phyloP scores from a whole-genome alignment of 2,113 vertebrate species.

The Oncorhynchus gorbuscha region DNA sequence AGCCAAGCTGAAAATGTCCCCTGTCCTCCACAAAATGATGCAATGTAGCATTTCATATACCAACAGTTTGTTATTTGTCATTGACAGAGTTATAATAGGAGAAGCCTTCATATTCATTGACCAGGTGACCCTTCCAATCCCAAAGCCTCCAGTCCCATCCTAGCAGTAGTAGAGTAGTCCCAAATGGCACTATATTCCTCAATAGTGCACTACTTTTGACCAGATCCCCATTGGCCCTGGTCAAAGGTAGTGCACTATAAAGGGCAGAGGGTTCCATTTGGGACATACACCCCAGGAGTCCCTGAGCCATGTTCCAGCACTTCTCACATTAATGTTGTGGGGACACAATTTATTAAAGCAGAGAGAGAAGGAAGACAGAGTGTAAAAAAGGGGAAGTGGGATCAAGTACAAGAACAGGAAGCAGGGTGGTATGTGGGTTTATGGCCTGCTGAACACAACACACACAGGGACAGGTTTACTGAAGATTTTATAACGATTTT shows the following conservation, averaged over 20 bases:
- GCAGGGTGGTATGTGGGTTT: background rate
- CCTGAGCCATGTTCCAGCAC: slow-evolving; percentile 42
- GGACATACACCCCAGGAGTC: background rate
- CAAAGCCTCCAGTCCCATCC: slow-evolving; percentile 49
- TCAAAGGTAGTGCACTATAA: no score
- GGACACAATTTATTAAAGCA: slow-evolving; percentile 44
- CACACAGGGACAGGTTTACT: no score
- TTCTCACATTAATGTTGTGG: slow-evolving; percentile 51
- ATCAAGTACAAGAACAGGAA: background rate
- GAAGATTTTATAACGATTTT: no score
- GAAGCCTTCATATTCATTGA: slow-evolving; percentile 77
- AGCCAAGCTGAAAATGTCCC: slow-evolving; percentile 82
- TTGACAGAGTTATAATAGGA: slow-evolving; percentile 79
- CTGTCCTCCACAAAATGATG: slow-evolving; percentile 80
- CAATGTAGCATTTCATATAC: slow-evolving; percentile 78
- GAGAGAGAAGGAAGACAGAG: slow-evolving; percentile 25
- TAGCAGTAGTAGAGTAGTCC: background rate
- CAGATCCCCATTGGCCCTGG: no score
- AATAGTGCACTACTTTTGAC: no score
- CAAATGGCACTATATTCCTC: no score
- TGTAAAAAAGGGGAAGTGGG: slow-evolving; percentile 7
- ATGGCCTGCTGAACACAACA: background rate
- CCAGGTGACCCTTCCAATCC: slow-evolving; percentile 68
- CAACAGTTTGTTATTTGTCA: slow-evolving; percentile 80
- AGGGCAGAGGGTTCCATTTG: no score